Conservation (phyloP, 2,113 vertebrate genomes). For the Nothocercus nigrocapillus region DNA sequence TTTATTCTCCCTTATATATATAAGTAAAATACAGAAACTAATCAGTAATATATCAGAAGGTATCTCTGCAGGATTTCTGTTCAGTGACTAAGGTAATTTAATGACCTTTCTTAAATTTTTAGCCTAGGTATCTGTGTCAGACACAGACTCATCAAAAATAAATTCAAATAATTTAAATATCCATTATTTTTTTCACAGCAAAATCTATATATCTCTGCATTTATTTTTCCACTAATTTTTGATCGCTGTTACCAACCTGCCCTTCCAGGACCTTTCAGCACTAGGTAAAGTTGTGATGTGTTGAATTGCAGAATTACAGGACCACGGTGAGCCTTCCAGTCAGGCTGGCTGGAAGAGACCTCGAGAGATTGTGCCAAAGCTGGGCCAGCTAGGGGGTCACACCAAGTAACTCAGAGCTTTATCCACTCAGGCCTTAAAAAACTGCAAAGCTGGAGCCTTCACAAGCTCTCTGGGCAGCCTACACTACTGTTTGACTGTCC, state of each 20-base stretch:
- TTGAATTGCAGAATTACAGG: neutral
- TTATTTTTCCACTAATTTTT: neutral
- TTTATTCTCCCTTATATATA: neutral
- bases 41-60: neutral
- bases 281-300: neutral
- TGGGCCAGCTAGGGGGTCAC: neutral
- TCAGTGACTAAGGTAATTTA: neutral
- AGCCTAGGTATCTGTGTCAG: neutral
- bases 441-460: neutral
- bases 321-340: neutral
- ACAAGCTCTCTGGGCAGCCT: neutral
- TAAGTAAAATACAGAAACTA: neutral
- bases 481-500: neutral
- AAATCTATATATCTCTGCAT: neutral
- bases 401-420: neutral
- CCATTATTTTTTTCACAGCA: neutral
- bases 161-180: neutral
- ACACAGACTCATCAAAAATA: neutral
- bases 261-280: neutral
- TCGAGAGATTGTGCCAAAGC: neutral
- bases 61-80: neutral
- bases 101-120: neutral
- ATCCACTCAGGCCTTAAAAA: neutral
- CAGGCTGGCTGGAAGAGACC: neutral
- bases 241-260: rapidly evolving